Evolutionary conservation across 1,140 invertebrate species (phyloP).

Genomic region (Drosophila carrolli): DNA sequence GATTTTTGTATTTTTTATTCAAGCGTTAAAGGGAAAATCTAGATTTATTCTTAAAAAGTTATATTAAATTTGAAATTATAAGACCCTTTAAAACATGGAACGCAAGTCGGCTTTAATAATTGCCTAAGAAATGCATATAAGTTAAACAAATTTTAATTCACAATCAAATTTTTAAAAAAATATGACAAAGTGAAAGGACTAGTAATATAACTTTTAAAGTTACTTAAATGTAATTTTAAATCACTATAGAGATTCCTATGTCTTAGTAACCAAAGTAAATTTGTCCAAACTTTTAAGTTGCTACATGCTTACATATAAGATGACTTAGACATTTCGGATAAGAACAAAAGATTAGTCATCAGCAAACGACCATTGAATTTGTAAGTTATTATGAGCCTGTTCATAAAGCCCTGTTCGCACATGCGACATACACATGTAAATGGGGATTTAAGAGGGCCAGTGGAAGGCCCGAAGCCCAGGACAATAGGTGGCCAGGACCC

Average conservation of each 20-base stretch:
- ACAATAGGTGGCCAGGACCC: constrained; percentile 32
- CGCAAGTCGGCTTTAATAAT: background rate
- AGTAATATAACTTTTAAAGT: too few relatives aligned
- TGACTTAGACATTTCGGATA: constrained; percentile 2
- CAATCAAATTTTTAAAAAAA: too few relatives aligned
- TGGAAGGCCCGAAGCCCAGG: constrained; percentile 3
- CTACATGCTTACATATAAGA: background rate
- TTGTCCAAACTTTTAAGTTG: background rate
- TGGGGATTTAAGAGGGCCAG: constrained; percentile 8
- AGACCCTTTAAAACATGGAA: too few relatives aligned
- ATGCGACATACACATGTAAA: constrained; percentile 33
- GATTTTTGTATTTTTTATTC: constrained; percentile 7
- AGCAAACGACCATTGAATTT: background rate
- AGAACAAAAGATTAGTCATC: background rate
- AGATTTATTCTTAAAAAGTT: background rate
- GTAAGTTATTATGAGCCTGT: constrained; percentile 4
- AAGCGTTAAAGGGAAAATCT: background rate
- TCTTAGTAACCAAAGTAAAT: background rate
- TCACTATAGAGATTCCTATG: background rate
- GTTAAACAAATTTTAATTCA: too few relatives aligned
- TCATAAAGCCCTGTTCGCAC: constrained; percentile 12
- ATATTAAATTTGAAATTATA: too few relatives aligned
- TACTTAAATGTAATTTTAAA: too few relatives aligned
- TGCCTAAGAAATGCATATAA: too few relatives aligned
- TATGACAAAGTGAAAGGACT: too few relatives aligned